phyloP scores from a whole-genome alignment of 2,888 invertebrate genomes.

The Theretra japonica region DNA sequence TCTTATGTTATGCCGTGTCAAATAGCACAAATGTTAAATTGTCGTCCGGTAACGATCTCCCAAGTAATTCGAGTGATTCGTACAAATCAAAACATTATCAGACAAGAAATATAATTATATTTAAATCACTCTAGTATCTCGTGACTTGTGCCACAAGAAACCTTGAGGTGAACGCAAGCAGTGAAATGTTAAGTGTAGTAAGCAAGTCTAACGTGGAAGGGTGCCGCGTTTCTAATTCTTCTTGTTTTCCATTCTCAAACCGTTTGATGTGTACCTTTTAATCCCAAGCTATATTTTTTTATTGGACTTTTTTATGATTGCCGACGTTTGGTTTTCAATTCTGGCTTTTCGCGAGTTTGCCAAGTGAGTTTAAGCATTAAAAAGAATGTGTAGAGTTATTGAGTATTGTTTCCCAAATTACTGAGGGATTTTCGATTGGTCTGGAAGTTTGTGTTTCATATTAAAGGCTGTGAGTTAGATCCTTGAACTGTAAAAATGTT shows the following conservation, averaged over 20 bases:
- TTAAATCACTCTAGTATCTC: not conserved
- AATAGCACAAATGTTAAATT: too few species aligned
- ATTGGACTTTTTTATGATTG: slow-evolving; percentile 39
- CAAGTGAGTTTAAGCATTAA: not conserved
- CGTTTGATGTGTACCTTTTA: slow-evolving; percentile 37
- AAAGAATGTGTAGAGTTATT: too few species aligned
- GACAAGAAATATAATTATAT: too few species aligned
- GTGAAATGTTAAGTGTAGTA: slow-evolving; percentile 34
- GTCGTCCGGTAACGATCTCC: too few species aligned
- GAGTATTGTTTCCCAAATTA: too few species aligned
- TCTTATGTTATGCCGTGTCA: too few species aligned
- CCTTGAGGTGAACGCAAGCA: slow-evolving; percentile 33
- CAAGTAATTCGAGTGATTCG: too few species aligned
- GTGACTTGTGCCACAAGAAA: slow-evolving; percentile 6
- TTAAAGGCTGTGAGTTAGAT: too few species aligned
- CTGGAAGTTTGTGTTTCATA: too few species aligned
- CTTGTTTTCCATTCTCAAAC: slow-evolving; percentile 30
- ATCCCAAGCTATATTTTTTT: slow-evolving; percentile 38
- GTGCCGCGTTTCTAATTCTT: slow-evolving; percentile 31
- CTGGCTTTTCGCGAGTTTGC: slow-evolving; percentile 24
- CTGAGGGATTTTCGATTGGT: too few species aligned
- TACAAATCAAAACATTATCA: too few species aligned
- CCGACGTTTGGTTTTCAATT: slow-evolving; percentile 37
- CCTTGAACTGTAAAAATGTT: too few species aligned
- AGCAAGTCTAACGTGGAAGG: slow-evolving; percentile 29